Percentiles rank a stretch among this genome's conserved stretches.
These are phyloP conservation scores for Dreissena polymorpha DNA, from an alignment of 1,140 invertebrate genomes.

Conservation along the genomic window DNA sequence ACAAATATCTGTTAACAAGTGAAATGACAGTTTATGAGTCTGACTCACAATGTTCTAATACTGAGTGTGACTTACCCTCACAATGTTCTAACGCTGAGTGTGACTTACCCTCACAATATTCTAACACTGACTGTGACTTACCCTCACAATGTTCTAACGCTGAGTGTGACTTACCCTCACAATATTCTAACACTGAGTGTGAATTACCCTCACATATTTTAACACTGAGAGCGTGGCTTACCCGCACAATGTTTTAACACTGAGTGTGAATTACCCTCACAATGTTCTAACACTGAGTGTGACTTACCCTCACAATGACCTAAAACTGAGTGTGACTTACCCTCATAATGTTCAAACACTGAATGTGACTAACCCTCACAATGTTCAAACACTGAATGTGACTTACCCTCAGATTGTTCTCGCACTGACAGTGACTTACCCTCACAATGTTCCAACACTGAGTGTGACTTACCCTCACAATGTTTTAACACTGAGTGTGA, in stretches of 20 bases:
- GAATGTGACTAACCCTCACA: constrained; percentile 87
- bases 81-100: constrained; percentile 96
- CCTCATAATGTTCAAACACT: constrained; percentile 94
- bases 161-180: constrained; percentile 93
- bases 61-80: constrained; percentile 87
- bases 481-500: constrained; percentile 96
- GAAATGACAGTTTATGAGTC: too few relatives aligned
- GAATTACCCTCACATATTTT: constrained; percentile 90
- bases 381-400: constrained; percentile 95
- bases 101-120: constrained; percentile 91
- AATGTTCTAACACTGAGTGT: constrained; percentile 96
- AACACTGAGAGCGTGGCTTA: constrained; percentile 92
- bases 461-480: constrained; percentile 92
- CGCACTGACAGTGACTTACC: constrained; percentile 90
- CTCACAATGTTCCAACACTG: constrained; percentile 95
- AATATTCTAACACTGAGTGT: constrained; percentile 96
- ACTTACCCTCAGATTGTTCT: constrained; percentile 90
- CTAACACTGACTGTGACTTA: constrained; percentile 89
- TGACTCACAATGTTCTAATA: too few relatives aligned
- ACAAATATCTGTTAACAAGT: too few relatives aligned
- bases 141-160: constrained; percentile 93
- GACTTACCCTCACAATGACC: constrained; percentile 90
- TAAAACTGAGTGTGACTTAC: constrained; percentile 93
- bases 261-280: constrained; percentile 93
- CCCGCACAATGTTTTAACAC: constrained; percentile 93